Base-by-base conservation (phyloP, 1,140 invertebrate species). In the Triops cancriformis region DNA sequence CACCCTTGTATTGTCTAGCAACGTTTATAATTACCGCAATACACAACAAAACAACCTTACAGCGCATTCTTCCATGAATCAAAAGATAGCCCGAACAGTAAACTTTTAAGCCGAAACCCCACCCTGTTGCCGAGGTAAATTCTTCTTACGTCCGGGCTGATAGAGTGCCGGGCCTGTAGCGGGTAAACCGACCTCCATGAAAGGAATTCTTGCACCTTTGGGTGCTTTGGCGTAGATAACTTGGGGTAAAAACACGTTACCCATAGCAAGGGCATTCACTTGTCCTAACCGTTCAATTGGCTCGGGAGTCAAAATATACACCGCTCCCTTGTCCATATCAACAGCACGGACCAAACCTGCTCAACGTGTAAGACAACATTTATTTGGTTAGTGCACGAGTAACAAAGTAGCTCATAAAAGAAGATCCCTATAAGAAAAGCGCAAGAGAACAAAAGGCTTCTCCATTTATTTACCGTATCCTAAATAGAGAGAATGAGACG, bases 291-390 rank as follows among this genome's bases (percentile, higher is more conserved):
- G 51, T 37, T 77, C 76, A 7, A 31, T 26, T n/a, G 76, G 43
- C 31, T 77, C 76, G 12, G 76, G 76, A 72, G 42, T 77, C n/a
- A 77, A 14, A 14, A 77, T 7, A 26, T 72, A 77, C 18, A 77
- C 41, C 26, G 18, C 18, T 26, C 64, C 31, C 26, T 31, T 73
- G 11, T 28, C 27, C 10, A 73, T 28, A 37, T 77, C 76, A 23
- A 77, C 41, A 12, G 42, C 76, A 23, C 76, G 45, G 3, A 77
- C 31, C 23, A 77, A 64, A 23, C 51, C 51, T 64, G 51, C 18
- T 64, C 51, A 23, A 64, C 23, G 23, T n/a, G 23, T 6, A 64
- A n/a, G 51, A 6, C 23, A 64, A 64, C 51, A 64, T 18, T n/a
- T 23, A 14, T 18, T 64, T 23, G 0, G 51, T 64, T 64, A 64